phyloP scores from a whole-genome alignment of 2,888 invertebrate genomes.

The Aphidius colemani region DNA sequence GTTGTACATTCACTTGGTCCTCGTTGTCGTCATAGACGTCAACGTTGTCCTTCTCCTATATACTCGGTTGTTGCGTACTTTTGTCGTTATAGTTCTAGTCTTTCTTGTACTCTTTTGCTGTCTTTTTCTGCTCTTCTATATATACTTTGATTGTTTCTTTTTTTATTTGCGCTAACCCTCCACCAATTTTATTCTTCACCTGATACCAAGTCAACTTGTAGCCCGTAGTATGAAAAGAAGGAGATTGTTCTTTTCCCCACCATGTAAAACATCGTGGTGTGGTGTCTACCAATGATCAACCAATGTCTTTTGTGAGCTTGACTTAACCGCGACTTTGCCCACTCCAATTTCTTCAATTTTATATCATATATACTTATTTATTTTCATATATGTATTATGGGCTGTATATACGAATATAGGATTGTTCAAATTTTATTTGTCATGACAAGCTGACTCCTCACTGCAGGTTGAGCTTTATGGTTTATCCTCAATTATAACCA shows the following conservation, averaged over 20 bases:
- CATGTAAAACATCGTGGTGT: constrained; percentile 38
- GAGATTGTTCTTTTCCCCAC: constrained; percentile 46
- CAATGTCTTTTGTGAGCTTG: constrained; percentile 47
- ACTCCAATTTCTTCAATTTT: constrained; percentile 27
- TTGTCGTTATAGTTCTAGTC: constrained; percentile 25
- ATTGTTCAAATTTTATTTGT: no score
- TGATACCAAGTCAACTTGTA: constrained; percentile 14
- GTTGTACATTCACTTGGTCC: constrained; percentile 15
- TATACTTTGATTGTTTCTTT: constrained; percentile 21
- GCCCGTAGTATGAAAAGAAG: constrained; percentile 15
- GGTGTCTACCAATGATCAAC: constrained; percentile 58
- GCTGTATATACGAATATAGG: no score
- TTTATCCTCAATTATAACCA: no score
- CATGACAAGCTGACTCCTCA: no score
- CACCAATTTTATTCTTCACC: constrained; percentile 21
- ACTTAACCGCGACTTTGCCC: constrained; percentile 32
- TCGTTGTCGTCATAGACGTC: constrained; percentile 27
- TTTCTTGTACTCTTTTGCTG: constrained; percentile 45
- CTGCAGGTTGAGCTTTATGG: no score
- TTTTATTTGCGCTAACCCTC: constrained; percentile 16
- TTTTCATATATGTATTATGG: no score
- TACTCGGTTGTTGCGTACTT: no score
- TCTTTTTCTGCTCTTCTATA: constrained; percentile 36
- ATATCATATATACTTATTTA: no score
- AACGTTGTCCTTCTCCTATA: constrained; percentile 26